phyloP scores from a whole-genome alignment of 2,888 invertebrate genomes.

The Caenorhabditis parvicauda region DNA sequence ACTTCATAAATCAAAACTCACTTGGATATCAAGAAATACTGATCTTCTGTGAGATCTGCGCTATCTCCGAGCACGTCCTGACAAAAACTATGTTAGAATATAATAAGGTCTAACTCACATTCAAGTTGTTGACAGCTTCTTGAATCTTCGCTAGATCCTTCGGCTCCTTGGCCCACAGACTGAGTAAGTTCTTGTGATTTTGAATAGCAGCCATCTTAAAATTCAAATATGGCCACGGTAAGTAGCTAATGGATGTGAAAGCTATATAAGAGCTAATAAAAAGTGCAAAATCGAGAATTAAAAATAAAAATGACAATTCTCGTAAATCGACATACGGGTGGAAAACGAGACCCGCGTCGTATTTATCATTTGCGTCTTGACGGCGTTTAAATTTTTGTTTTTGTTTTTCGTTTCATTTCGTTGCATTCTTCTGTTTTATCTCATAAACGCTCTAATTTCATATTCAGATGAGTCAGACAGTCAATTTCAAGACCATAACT shows the following conservation, averaged over 20 bases:
- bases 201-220: conserved; percentile 22
- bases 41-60: neutral
- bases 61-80: neutral
- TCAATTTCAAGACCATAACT: conserved; percentile 58
- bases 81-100: neutral
- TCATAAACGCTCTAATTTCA: neutral
- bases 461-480: conserved; percentile 14
- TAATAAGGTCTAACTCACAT: conserved; percentile 11
- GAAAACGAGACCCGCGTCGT: conserved; percentile 17
- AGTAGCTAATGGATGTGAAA: neutral
- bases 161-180: conserved; percentile 43
- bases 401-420: neutral
- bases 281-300: conserved; percentile 1
- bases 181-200: conserved; percentile 47
- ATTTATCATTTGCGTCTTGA: conserved; percentile 29
- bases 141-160: conserved; percentile 28
- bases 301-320: conserved; percentile 3
- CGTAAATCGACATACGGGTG: conserved; percentile 19
- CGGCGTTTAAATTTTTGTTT: neutral
- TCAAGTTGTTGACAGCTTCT: conserved; percentile 32
- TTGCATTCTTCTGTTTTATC: neutral
- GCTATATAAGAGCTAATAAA: conserved; percentile 2
- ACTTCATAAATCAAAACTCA: neutral
- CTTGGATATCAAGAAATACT: conserved; percentile 2
- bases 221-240: neutral